Percentiles rank a stretch among this genome's conserved stretches.
Conservation (phyloP, 2,888 invertebrate species). For the Pollenia griseotomentosa region DNA sequence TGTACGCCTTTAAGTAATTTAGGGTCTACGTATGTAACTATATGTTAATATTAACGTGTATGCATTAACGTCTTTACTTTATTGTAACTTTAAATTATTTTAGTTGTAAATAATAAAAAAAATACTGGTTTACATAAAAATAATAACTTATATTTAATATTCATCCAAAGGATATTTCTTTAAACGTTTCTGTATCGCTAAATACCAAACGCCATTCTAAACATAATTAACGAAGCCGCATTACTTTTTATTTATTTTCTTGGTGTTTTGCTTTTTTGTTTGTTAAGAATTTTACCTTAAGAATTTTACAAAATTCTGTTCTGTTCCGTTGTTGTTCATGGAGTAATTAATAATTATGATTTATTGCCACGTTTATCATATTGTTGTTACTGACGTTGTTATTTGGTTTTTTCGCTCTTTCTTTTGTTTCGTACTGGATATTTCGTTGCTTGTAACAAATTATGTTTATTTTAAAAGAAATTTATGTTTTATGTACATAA, state of each 20-base stretch:
- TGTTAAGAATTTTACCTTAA: slow-evolving; percentile 15
- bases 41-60: not conserved
- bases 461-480: slow-evolving; percentile 56
- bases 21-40: not conserved
- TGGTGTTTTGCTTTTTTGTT: not conserved
- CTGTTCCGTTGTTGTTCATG: slow-evolving; percentile 30
- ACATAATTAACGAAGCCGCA: not conserved
- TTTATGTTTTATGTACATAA: slow-evolving; percentile 56
- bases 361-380: slow-evolving; percentile 60
- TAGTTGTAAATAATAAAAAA: slow-evolving; percentile 48
- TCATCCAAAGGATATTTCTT: slow-evolving; percentile 13
- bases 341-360: slow-evolving; percentile 68
- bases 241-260: not conserved
- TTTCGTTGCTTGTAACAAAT: slow-evolving; percentile 35
- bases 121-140: not conserved
- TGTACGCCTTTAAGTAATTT: not conserved
- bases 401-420: not conserved
- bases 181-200: not conserved
- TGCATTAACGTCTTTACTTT: slow-evolving; percentile 18
- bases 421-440: not conserved
- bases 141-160: not conserved
- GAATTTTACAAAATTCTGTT: not conserved
- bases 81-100: slow-evolving; percentile 57
- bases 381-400: slow-evolving; percentile 39
- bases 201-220: not conserved